A percentile compares a stretch with the other conserved stretches of the same genome.
Conservation (phyloP, 2,113 vertebrate genomes). For the Epinephelus cyanopodus region DNA sequence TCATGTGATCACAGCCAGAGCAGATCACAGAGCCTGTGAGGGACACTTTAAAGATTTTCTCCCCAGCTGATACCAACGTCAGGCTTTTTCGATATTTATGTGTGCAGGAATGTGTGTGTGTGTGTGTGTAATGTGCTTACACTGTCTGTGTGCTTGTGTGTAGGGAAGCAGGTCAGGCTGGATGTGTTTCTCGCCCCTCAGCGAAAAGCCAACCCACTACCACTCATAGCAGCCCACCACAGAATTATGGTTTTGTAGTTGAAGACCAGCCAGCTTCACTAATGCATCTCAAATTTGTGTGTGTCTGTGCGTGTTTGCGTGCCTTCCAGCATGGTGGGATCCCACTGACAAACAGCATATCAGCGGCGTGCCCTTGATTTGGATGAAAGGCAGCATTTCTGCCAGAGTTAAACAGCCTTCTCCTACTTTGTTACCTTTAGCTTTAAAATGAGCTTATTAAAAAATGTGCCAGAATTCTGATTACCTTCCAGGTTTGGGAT, state of each 20-base stretch:
- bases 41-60: slow-evolving; percentile 64
- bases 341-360: slow-evolving; percentile 36
- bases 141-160: slow-evolving; percentile 24
- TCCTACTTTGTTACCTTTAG: slow-evolving; percentile 51
- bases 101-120: slow-evolving; percentile 24
- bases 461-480: slow-evolving; percentile 36
- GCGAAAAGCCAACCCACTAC: slow-evolving; percentile 58
- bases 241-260: slow-evolving; percentile 58
- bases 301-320: slow-evolving; percentile 32
- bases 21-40: slow-evolving; percentile 58
- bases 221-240: slow-evolving; percentile 52
- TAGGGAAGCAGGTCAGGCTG: slow-evolving; percentile 52
- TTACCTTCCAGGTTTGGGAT: slow-evolving; percentile 52
- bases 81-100: slow-evolving; percentile 12
- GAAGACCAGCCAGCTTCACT: slow-evolving; percentile 59
- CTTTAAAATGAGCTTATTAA: slow-evolving; percentile 56
- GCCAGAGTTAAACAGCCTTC: slow-evolving; percentile 27
- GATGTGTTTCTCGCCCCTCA: slow-evolving; percentile 49
- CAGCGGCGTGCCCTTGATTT: slow-evolving; percentile 58
- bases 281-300: slow-evolving; percentile 51
- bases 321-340: slow-evolving; percentile 48
- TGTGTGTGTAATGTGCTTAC: slow-evolving; percentile 24
- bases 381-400: slow-evolving; percentile 50
- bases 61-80: slow-evolving; percentile 26
- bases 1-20: slow-evolving; percentile 71